Conservation (phyloP, 1,140 invertebrate genomes). For the Drosophila quadrilineata region DNA sequence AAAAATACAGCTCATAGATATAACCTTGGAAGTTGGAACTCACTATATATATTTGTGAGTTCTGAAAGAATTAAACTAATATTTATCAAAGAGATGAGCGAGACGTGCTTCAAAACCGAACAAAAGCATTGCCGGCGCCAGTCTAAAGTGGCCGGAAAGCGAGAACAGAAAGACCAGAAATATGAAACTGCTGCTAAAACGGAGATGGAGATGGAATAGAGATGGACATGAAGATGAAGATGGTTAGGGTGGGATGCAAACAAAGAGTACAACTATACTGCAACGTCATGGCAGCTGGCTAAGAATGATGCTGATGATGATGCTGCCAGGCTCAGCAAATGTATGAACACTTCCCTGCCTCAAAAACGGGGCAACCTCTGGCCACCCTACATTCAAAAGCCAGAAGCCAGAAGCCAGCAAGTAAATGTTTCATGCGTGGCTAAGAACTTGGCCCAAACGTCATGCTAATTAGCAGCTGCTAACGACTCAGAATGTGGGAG, state of each 20-base stretch:
- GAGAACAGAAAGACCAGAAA: constrained; percentile 17
- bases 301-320: constrained; percentile 56
- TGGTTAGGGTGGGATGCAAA: not conserved
- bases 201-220: not conserved
- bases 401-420: not conserved
- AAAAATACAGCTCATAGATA: not conserved
- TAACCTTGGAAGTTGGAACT: constrained; percentile 12
- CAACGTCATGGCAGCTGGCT: constrained; percentile 44
- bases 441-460: constrained; percentile 55
- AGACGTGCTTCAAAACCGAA: constrained; percentile 68
- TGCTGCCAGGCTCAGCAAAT: constrained; percentile 54
- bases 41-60: constrained; percentile 1
- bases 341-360: constrained; percentile 40
- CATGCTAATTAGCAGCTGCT: constrained; percentile 73
- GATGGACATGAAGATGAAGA: not conserved
- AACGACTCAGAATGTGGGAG: constrained; percentile 31
- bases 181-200: constrained; percentile 3
- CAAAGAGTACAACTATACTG: constrained; percentile 34
- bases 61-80: constrained; percentile 72
- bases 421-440: constrained; percentile 12
- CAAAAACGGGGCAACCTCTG: too few species aligned
- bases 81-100: constrained; percentile 76
- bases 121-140: constrained; percentile 66
- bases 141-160: constrained; percentile 24
- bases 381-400: not conserved